Evolutionary conservation across 1,140 invertebrate species (phyloP).

Genomic region (Lamellibrachia luymesi): DNA sequence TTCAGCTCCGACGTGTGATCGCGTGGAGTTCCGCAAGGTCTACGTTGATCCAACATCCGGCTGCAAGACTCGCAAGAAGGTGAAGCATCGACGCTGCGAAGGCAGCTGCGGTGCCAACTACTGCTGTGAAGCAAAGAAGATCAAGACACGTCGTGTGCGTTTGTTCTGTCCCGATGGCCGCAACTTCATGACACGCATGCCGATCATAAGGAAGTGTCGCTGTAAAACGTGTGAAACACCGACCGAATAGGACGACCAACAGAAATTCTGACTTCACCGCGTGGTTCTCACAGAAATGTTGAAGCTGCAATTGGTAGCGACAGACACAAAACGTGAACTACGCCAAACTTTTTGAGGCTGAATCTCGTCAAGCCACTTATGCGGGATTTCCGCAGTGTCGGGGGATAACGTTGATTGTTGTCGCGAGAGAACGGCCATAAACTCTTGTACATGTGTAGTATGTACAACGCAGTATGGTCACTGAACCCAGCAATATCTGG

Average conservation of each 20-base stretch:
- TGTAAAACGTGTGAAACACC: conserved; percentile 32
- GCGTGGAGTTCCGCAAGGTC: conserved; percentile 41
- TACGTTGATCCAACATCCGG: conserved; percentile 48
- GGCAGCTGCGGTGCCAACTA: conserved; percentile 47
- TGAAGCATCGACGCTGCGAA: conserved; percentile 47
- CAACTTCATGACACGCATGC: conserved; percentile 90
- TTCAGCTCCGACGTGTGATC: conserved; percentile 46
- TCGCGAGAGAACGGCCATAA: not conserved
- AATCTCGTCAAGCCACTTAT: not conserved
- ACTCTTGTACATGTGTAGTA: not conserved
- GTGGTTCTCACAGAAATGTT: not conserved
- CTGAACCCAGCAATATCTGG: not conserved
- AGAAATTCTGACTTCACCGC: not conserved
- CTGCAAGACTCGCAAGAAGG: conserved; percentile 45
- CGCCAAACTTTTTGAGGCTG: not conserved
- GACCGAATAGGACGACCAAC: not conserved
- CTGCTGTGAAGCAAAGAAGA: conserved; percentile 86
- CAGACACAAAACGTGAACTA: not conserved
- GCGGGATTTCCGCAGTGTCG: not conserved
- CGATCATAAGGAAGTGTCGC: conserved; percentile 87
- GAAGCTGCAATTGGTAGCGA: not conserved
- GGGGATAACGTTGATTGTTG: not conserved
- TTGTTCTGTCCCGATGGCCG: conserved; percentile 89
- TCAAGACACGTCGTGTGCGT: conserved; percentile 87
- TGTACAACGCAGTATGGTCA: not conserved